Evolutionary conservation across 2,888 invertebrate genomes (phyloP).

Genomic region (Diplazon laetatorius): DNA sequence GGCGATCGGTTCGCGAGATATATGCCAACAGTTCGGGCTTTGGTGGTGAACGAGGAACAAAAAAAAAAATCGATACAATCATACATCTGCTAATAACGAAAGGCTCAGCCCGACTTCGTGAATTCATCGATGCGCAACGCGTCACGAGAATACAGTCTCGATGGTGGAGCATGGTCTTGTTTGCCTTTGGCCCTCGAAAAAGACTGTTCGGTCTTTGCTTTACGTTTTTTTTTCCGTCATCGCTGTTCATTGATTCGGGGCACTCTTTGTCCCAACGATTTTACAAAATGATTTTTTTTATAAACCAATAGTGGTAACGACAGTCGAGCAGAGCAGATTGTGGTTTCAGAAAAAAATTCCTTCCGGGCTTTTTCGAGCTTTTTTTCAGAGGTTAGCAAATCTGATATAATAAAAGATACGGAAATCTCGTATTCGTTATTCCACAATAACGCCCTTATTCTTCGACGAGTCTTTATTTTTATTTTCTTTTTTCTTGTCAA

Average conservation of each 20-base stretch:
- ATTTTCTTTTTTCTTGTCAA: too few relatives aligned
- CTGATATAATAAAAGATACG: background rate
- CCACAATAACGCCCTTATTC: background rate
- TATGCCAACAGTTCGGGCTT: slow-evolving; percentile 55
- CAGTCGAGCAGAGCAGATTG: too few relatives aligned
- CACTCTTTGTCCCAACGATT: background rate
- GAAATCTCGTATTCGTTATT: background rate
- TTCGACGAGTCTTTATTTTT: background rate
- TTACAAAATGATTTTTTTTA: too few relatives aligned
- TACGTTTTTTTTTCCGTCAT: slow-evolving; percentile 1
- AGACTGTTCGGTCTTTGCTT: too few relatives aligned
- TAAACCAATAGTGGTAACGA: too few relatives aligned
- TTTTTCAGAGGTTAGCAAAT: background rate
- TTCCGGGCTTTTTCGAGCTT: too few relatives aligned
- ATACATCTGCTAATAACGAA: slow-evolving; percentile 81
- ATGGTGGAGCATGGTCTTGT: slow-evolving; percentile 23
- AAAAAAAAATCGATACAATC: slow-evolving; percentile 81
- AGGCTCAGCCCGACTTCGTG: slow-evolving; percentile 76
- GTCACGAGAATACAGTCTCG: slow-evolving; percentile 22
- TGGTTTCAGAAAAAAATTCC: too few relatives aligned
- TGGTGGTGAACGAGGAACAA: slow-evolving; percentile 50
- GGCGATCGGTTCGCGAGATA: slow-evolving; percentile 40
- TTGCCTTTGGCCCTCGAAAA: slow-evolving; percentile 15
- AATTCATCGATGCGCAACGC: slow-evolving; percentile 72
- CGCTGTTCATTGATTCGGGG: background rate